Percentiles rank a stretch among this genome's conserved stretches.
phyloP scores from a whole-genome alignment of 2,113 vertebrate genomes.

The Bungarus multicinctus region DNA sequence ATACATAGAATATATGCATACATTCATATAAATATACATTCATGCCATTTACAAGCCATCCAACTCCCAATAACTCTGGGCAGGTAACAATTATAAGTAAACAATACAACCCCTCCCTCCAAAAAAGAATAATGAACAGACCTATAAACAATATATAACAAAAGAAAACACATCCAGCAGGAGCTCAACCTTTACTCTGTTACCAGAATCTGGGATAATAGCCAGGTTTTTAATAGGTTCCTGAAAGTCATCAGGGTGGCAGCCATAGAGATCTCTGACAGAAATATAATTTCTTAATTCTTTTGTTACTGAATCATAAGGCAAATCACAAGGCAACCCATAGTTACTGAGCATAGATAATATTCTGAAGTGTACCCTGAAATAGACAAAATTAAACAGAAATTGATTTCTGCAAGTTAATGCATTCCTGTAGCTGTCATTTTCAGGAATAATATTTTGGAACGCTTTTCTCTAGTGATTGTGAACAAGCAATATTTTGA shows the following conservation, averaged over 20 bases:
- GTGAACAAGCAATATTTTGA: neutral
- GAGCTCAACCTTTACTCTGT: neutral
- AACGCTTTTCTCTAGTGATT: neutral
- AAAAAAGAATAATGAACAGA: neutral
- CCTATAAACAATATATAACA: neutral
- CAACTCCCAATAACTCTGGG: neutral
- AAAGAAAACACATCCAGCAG: neutral
- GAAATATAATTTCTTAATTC: neutral
- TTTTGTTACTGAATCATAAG: neutral
- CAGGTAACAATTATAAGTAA: neutral
- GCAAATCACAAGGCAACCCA: neutral
- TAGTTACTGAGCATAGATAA: neutral
- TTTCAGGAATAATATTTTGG: neutral
- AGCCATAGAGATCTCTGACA: neutral
- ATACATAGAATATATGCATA: neutral
- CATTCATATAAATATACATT: neutral
- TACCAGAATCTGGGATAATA: neutral
- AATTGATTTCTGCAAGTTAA: neutral
- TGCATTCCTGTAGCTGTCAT: neutral
- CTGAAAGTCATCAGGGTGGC: neutral
- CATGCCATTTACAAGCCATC: neutral
- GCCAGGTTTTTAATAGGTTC: neutral
- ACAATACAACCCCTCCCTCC: too few relatives aligned
- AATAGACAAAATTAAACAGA: neutral
- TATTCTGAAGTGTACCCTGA: neutral